Conservation (phyloP, 2,113 vertebrate genomes). For the Salvelinus fontinalis region DNA sequence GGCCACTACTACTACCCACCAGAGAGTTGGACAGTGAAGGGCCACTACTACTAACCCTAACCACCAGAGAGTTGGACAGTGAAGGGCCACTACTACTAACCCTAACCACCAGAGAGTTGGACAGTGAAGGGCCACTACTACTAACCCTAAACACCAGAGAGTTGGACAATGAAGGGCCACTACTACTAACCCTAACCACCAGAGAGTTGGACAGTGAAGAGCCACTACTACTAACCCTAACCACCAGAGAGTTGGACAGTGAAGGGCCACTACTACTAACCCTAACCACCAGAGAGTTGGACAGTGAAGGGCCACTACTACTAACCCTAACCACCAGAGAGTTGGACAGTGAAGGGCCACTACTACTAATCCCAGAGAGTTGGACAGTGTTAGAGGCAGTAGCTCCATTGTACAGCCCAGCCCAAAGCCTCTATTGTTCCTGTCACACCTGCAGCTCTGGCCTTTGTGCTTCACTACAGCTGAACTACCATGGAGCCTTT, state of each 20-base stretch:
- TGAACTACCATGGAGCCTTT: constrained; percentile 61
- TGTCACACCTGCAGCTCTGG: constrained; percentile 70
- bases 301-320: background rate
- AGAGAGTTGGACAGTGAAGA: background rate
- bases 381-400: constrained; percentile 54
- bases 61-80: no score
- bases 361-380: constrained; percentile 30
- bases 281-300: background rate
- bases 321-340: constrained; percentile 12
- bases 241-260: background rate
- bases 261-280: constrained; percentile 14
- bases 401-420: constrained; percentile 72
- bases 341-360: background rate
- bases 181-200: background rate
- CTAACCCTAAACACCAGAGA: background rate
- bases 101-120: background rate
- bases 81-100: no score
- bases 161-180: background rate
- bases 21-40: no score
- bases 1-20: no score
- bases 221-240: constrained; percentile 15
- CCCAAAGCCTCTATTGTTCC: constrained; percentile 58
- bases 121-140: background rate
- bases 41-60: no score
- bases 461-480: constrained; percentile 60